Evolutionary conservation across 2,113 vertebrate genomes (phyloP), one percentile per base, ranked within the genome.

Genomic region (Campylomormyrus numenius): DNA sequence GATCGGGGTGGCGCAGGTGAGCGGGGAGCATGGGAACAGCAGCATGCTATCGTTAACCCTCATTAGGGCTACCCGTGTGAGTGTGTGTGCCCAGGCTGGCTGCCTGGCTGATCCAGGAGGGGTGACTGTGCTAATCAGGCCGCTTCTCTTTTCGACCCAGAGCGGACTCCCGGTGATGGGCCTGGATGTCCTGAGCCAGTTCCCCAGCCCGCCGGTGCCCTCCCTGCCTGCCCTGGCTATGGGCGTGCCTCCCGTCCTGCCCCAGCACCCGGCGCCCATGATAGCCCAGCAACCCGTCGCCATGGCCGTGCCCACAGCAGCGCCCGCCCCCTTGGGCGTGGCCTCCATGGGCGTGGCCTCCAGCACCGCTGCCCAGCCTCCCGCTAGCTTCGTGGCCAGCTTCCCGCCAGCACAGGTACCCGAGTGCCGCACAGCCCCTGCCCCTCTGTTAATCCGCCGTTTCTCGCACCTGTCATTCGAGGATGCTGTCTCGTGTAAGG

Each of bases 1-100:
- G 95, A 97, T 99, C 86, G 98, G 97, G 0, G 96, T 98, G 17
- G 96, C 98, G 3, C 98, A 99, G 98, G 98, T 99, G 97, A 42
- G 85, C 27, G 45, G 39, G 19, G 19, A 21, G 46, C 48, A 2
- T 31, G 9, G 84, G 11, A 3, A 13, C 62, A 4, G 62, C 62
- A 31, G 62, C 62, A 27, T 11, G n/a, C 10, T 0, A 1, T 31
- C n/a, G n/a, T 86, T 50, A 31, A 15, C 84, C 24, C 5, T 74
- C 13, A 5, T 13, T 7, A 7, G 35, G 17, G 70, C 35, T 31
- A 70, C 10, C 62, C 0, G 3, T 31, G 62, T 66, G 62, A 31
- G 62, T 10, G n/a, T 66, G n/a, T 66, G n/a, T 31, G 62, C 9
- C n/a, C 62, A 66, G 21, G 6, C 21, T 24, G 7, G 58, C 24